Evolutionary conservation across 2,113 vertebrate species (phyloP).

Genomic region (Proteles cristata): DNA sequence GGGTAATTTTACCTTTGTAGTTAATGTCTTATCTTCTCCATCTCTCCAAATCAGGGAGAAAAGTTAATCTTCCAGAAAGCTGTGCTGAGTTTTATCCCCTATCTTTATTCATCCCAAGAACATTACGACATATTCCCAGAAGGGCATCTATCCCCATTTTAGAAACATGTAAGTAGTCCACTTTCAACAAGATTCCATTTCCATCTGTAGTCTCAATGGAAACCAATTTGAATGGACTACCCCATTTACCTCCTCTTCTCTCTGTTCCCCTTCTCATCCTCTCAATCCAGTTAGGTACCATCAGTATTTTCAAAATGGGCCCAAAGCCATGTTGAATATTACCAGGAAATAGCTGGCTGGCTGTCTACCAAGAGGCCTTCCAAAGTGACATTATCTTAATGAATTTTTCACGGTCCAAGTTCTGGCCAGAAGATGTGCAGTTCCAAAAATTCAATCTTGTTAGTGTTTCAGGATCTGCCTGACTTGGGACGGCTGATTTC

Average conservation of each 20-base stretch:
- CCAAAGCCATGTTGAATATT: slow-evolving; percentile 73
- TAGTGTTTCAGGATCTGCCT: slow-evolving; percentile 71
- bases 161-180: not conserved
- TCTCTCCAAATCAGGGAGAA: not conserved
- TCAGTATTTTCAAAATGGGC: slow-evolving; percentile 74
- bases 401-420: slow-evolving; percentile 78
- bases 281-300: slow-evolving; percentile 62
- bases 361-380: slow-evolving; percentile 77
- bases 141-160: not conserved
- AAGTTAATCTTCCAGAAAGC: slow-evolving; percentile 6
- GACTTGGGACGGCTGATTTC: slow-evolving; percentile 10
- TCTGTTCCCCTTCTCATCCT: not conserved
- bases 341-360: slow-evolving; percentile 79
- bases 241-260: not conserved
- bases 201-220: not conserved
- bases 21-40: not conserved
- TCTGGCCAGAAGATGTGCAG: slow-evolving; percentile 77
- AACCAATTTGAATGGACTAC: slow-evolving; percentile 25
- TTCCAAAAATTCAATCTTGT: slow-evolving; percentile 72
- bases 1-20: not conserved
- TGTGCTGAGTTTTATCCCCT: not conserved
- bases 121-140: not conserved
- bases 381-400: slow-evolving; percentile 82
- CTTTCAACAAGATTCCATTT: slow-evolving; percentile 43
- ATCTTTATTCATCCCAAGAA: not conserved